These are phyloP conservation scores for Osedax frankpressi DNA, from an alignment of 2,888 invertebrate species.

Conservation along the genomic window DNA sequence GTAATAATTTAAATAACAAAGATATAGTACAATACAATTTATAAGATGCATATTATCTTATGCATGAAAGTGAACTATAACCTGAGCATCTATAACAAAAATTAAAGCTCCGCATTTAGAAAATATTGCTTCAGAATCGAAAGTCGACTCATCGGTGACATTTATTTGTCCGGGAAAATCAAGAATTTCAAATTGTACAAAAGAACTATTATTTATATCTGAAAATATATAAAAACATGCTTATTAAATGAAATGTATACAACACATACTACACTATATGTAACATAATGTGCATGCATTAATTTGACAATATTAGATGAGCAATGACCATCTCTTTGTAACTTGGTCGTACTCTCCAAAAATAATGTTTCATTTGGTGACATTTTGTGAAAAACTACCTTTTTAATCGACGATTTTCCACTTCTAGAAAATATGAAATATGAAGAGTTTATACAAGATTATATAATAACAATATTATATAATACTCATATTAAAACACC, in stretches of 20 bases:
- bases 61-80: too few relatives aligned
- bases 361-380: slow-evolving; percentile 98
- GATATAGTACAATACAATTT: too few relatives aligned
- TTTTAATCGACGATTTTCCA: slow-evolving; percentile 96
- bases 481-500: too few relatives aligned
- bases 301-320: neutral
- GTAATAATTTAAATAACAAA: too few relatives aligned
- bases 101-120: slow-evolving; percentile 92
- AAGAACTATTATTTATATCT: slow-evolving; percentile 88
- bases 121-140: slow-evolving; percentile 90
- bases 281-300: too few relatives aligned
- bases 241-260: too few relatives aligned
- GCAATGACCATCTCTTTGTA: slow-evolving; percentile 65
- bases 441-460: too few relatives aligned
- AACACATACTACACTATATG: too few relatives aligned
- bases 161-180: slow-evolving; percentile 98
- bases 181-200: slow-evolving; percentile 99
- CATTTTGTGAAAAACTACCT: slow-evolving; percentile 99
- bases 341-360: slow-evolving; percentile 92
- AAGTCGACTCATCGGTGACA: slow-evolving; percentile 77
- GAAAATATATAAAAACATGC: slow-evolving; percentile 28
- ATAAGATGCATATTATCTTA: too few relatives aligned
- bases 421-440: slow-evolving; percentile 57
- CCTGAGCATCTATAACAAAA: slow-evolving; percentile 92
- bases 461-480: too few relatives aligned